Evolutionary conservation across 1,140 invertebrate species (phyloP).

Genomic region (Pseudomyrmex pallidus): DNA sequence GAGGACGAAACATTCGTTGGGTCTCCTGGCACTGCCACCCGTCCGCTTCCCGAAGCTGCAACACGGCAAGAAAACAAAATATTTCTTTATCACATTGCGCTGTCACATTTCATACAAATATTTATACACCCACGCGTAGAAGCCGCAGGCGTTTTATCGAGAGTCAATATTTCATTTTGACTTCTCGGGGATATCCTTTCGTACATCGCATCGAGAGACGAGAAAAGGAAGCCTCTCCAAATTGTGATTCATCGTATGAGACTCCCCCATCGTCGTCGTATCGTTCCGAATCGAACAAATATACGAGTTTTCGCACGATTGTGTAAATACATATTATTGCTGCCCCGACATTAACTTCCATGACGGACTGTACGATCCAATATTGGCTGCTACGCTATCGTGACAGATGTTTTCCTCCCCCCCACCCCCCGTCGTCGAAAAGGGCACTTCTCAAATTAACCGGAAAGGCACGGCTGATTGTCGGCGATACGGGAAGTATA

Average conservation of each 20-base stretch:
- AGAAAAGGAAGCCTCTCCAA: background rate
- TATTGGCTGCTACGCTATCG: slow-evolving; percentile 62
- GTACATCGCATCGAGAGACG: background rate
- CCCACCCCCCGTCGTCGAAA: slow-evolving; percentile 41
- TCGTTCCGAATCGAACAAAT: slow-evolving; percentile 36
- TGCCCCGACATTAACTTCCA: slow-evolving; percentile 66
- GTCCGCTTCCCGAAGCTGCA: slow-evolving; percentile 94
- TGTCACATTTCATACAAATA: too few relatives aligned
- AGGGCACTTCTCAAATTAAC: slow-evolving; percentile 67
- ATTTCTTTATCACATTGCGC: background rate
- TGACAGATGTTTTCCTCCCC: slow-evolving; percentile 75
- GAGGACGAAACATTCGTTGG: slow-evolving; percentile 94
- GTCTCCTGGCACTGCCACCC: slow-evolving; percentile 89
- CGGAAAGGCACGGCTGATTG: slow-evolving; percentile 40
- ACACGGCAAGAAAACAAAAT: slow-evolving; percentile 79
- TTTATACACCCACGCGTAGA: background rate
- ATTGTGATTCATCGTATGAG: slow-evolving; percentile 58
- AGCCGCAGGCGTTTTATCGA: background rate
- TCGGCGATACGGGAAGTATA: slow-evolving; percentile 44
- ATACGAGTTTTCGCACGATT: slow-evolving; percentile 42
- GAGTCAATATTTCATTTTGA: background rate
- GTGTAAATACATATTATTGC: slow-evolving; percentile 61
- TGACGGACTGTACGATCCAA: slow-evolving; percentile 54
- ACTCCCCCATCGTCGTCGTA: background rate
- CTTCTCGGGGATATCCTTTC: background rate